phyloP scores from a whole-genome alignment of 2,113 vertebrate genomes.

The Ardeotis arabs region DNA sequence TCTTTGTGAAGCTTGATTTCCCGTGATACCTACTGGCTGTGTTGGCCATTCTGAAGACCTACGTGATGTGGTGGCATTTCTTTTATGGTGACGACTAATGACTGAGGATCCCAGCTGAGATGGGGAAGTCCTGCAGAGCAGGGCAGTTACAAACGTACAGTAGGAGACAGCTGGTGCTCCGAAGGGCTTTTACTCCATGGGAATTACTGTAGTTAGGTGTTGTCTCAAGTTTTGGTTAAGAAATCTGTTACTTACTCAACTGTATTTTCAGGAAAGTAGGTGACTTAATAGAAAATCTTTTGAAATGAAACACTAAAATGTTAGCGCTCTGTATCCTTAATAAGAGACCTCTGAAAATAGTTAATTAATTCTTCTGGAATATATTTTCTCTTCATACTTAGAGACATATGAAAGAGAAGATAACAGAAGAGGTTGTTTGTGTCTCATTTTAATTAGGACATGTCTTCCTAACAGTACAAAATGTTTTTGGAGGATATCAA shows the following conservation, averaged over 20 bases:
- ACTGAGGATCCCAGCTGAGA: conserved; percentile 1
- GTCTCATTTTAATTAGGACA: background rate
- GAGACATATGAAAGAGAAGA: background rate
- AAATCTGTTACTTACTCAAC: background rate
- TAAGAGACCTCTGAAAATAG: background rate
- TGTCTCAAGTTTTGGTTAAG: background rate
- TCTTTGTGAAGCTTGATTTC: background rate
- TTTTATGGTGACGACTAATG: background rate
- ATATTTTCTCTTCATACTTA: background rate
- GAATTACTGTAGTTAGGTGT: background rate
- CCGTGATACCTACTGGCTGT: background rate
- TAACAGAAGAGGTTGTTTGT: background rate
- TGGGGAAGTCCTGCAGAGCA: background rate
- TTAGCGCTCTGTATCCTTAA: background rate
- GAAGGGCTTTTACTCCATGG: background rate
- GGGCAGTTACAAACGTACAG: background rate
- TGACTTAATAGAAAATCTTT: background rate
- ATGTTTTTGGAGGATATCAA: conserved; percentile 28
- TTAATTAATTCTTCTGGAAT: background rate
- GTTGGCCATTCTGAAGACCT: background rate
- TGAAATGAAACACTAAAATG: background rate
- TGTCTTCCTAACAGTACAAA: conserved; percentile 9
- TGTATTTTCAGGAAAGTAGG: background rate
- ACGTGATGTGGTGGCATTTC: background rate
- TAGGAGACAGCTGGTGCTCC: background rate